phyloP scores from a whole-genome alignment of 2,888 invertebrate genomes.

The Anoplius nigerrimus region DNA sequence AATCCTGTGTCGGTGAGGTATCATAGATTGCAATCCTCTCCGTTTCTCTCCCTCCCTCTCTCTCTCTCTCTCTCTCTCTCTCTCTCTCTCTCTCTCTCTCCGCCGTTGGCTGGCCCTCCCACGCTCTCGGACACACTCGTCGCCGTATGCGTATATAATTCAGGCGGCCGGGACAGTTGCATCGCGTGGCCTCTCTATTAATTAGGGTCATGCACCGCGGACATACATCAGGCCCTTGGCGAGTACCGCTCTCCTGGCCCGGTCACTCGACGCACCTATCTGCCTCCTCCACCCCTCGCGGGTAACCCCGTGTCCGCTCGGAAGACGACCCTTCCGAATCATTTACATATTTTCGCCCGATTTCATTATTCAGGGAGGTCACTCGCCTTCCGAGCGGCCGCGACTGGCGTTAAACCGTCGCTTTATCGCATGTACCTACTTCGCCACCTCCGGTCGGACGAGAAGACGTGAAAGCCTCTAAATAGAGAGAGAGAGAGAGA shows the following conservation, averaged over 20 bases:
- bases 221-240: conserved; percentile 69
- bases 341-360: conserved; percentile 59
- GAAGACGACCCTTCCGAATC: conserved; percentile 11
- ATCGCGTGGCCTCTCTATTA: conserved; percentile 73
- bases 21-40: not conserved
- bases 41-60: conserved; percentile 37
- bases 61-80: conserved; percentile 35
- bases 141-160: conserved; percentile 63
- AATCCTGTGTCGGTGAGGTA: too few relatives aligned
- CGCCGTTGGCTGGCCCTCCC: too few relatives aligned
- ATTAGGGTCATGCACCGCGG: conserved; percentile 73
- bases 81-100: conserved; percentile 22
- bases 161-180: conserved; percentile 70
- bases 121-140: too few relatives aligned
- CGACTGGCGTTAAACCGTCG: conserved; percentile 36
- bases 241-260: conserved; percentile 48
- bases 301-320: conserved; percentile 1
- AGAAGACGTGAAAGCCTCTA: conserved; percentile 25
- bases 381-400: not conserved
- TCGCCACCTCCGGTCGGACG: not conserved
- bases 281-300: conserved; percentile 23
- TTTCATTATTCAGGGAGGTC: conserved; percentile 52
- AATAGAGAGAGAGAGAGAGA: conserved; percentile 44
- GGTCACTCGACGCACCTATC: conserved; percentile 29
- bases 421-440: conserved; percentile 49